Evolutionary conservation across 35 echinoderm and acorn worm genomes (phyloP).

Genomic region (Diadema setosum): DNA sequence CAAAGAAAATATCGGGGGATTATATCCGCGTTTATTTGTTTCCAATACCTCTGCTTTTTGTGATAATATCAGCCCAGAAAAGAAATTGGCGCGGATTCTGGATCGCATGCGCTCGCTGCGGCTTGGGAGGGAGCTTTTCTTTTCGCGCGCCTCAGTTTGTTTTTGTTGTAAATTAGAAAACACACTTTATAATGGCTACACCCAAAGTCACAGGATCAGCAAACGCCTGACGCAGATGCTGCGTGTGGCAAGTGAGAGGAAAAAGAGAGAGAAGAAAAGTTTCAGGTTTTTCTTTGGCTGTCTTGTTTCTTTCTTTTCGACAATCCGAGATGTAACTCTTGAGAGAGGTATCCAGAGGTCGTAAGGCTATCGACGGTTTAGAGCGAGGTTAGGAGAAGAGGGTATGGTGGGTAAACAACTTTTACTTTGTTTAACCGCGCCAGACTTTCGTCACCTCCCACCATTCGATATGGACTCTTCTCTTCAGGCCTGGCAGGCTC

Average conservation of each 20-base stretch:
- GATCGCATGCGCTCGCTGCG: neutral
- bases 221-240: neutral
- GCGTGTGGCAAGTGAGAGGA: too few relatives aligned
- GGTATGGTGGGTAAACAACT: neutral
- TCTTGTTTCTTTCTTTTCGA: too few relatives aligned
- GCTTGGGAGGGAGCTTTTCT: neutral
- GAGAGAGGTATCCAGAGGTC: neutral
- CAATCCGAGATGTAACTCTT: neutral
- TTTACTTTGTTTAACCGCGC: conserved; percentile 2
- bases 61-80: neutral
- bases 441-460: neutral
- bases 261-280: too few relatives aligned
- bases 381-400: neutral
- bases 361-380: neutral
- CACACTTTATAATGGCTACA: conserved; percentile 22
- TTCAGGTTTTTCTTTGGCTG: neutral
- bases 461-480: neutral
- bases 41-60: conserved; percentile 20
- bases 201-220: neutral
- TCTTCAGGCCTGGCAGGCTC: too few relatives aligned
- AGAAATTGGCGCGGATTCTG: conserved; percentile 2
- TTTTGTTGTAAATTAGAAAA: conserved; percentile 34
- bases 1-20: conserved; percentile 25
- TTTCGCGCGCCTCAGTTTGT: conserved; percentile 18
- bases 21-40: conserved; percentile 32